Percentiles rank a stretch among this genome's conserved stretches.
These are phyloP conservation scores for Hirtodrosophila alboralis DNA, from an alignment of 2,888 invertebrate species.

Conservation along the genomic window DNA sequence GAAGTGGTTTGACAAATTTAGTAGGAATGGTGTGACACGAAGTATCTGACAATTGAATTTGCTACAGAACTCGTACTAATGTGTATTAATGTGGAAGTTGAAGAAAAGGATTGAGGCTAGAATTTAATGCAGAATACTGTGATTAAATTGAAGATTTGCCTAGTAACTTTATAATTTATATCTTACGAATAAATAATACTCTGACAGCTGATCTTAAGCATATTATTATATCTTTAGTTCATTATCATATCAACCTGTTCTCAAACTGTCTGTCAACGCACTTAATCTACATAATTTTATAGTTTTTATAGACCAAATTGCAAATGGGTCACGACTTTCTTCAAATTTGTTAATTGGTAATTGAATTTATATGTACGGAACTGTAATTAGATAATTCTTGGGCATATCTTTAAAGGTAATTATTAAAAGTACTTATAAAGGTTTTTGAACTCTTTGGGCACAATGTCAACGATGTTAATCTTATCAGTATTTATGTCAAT, in stretches of 20 bases:
- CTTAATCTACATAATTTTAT: background rate
- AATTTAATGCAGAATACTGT: too few species aligned
- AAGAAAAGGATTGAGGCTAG: too few species aligned
- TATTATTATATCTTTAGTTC: background rate
- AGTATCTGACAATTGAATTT: conserved; percentile 6
- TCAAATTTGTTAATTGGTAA: too few species aligned
- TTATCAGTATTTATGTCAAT: conserved; percentile 17
- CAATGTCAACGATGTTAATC: conserved; percentile 3
- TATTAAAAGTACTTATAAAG: conserved; percentile 1
- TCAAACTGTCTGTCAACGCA: background rate
- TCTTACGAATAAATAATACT: too few species aligned
- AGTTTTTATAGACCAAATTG: background rate
- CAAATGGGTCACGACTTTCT: conserved; percentile 4
- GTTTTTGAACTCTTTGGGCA: conserved; percentile 22
- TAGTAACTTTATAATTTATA: too few species aligned
- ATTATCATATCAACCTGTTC: conserved; percentile 1
- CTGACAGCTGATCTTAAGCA: too few species aligned
- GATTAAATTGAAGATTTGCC: too few species aligned
- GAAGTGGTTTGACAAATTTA: conserved; percentile 26
- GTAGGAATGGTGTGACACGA: conserved; percentile 3
- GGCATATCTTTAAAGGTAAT: conserved; percentile 2
- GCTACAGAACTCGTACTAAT: too few species aligned
- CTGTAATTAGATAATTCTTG: background rate
- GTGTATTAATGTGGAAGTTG: too few species aligned
- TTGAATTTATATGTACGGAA: too few species aligned